A percentile compares a stretch with the other conserved stretches of the same genome.
phyloP scores from a whole-genome alignment of 2,888 invertebrate genomes.

The Malachius bipustulatus region DNA sequence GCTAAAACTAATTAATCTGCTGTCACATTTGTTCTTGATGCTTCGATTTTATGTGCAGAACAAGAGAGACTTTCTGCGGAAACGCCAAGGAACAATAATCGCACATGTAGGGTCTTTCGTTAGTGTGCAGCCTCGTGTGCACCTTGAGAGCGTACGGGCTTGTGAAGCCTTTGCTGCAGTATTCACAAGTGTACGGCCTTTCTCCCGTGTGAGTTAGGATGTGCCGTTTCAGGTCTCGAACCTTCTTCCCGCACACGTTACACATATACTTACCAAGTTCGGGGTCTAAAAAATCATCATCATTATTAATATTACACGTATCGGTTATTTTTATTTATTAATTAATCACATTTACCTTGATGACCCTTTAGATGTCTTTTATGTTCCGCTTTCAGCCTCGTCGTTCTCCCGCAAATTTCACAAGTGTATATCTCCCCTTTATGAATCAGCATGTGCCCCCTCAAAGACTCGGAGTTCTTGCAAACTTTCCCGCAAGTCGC shows the following conservation, averaged over 20 bases:
- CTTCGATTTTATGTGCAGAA: conserved; percentile 27
- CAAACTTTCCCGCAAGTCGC: conserved; percentile 25
- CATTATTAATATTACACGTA: too few relatives aligned
- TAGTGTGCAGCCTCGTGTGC: conserved; percentile 27
- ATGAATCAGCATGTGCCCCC: conserved; percentile 27
- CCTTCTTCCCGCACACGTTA: conserved; percentile 26
- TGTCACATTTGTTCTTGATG: too few relatives aligned
- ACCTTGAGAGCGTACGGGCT: conserved; percentile 27
- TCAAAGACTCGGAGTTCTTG: conserved; percentile 28
- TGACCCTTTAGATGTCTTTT: conserved; percentile 26
- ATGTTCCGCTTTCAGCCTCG: conserved; percentile 26
- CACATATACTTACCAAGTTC: conserved; percentile 26
- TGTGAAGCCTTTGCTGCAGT: conserved; percentile 26
- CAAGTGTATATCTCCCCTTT: conserved; percentile 24
- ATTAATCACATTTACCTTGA: too few relatives aligned
- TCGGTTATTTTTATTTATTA: too few relatives aligned
- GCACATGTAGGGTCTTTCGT: conserved; percentile 28
- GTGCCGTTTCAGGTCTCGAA: conserved; percentile 25
- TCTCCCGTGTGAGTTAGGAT: conserved; percentile 28
- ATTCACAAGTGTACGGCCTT: conserved; percentile 23
- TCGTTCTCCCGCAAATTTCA: conserved; percentile 27
- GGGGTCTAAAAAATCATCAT: conserved; percentile 24
- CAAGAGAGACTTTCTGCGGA: conserved; percentile 27
- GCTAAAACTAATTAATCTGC: too few relatives aligned
- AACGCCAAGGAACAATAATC: conserved; percentile 25